phyloP scores from a whole-genome alignment of 2,888 invertebrate genomes.

The Lampropteryx suffumata region DNA sequence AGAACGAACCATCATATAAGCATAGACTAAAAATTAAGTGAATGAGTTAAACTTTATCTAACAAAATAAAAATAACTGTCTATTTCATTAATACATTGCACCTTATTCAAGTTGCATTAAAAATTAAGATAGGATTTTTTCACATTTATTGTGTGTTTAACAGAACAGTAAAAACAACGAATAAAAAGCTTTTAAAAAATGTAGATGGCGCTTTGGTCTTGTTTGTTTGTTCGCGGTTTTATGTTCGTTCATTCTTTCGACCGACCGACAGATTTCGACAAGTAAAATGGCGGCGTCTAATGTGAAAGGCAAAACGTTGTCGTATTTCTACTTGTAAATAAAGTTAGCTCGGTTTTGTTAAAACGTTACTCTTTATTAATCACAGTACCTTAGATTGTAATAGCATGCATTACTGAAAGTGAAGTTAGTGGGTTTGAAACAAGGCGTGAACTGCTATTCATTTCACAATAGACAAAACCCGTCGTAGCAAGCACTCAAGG shows the following conservation, averaged over 20 bases:
- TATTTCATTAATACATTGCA: too few species aligned
- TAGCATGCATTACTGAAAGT: constrained; percentile 60
- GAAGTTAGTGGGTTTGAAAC: constrained; percentile 55
- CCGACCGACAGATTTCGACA: constrained; percentile 63
- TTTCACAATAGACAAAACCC: constrained; percentile 81
- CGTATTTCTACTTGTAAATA: constrained; percentile 79
- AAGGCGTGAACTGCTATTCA: constrained; percentile 63
- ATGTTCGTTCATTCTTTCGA: constrained; percentile 60
- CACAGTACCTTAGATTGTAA: constrained; percentile 45
- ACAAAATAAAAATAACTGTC: too few species aligned
- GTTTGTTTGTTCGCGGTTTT: constrained; percentile 25
- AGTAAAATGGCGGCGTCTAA: constrained; percentile 87
- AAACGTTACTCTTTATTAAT: constrained; percentile 49
- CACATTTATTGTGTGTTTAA: too few species aligned
- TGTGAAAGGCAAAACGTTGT: constrained; percentile 86
- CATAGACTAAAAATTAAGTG: too few species aligned
- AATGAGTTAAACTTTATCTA: too few species aligned
- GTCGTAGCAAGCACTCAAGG: constrained; percentile 78
- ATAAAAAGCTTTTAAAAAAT: too few species aligned
- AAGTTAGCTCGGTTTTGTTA: constrained; percentile 64
- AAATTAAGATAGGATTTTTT: too few species aligned
- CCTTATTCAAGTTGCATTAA: too few species aligned
- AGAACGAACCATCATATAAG: background rate
- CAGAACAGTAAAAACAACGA: too few species aligned
- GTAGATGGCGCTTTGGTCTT: constrained; percentile 15